A percentile compares a stretch with the other conserved stretches of the same genome.
Conservation (phyloP, 2,797 vertebrate genomes). For the Ficedula albicollis region DNA sequence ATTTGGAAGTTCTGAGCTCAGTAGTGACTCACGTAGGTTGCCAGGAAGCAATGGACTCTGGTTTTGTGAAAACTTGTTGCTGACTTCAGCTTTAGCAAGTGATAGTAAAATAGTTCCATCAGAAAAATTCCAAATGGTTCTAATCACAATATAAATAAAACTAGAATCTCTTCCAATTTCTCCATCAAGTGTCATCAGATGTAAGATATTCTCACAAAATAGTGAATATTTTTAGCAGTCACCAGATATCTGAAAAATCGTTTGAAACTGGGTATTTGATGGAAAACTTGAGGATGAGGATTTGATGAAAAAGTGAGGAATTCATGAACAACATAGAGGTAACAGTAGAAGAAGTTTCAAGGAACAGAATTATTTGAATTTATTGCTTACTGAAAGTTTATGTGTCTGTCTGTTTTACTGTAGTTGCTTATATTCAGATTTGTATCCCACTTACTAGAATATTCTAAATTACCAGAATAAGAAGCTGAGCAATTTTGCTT, state of each 20-base stretch:
- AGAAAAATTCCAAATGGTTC: background rate
- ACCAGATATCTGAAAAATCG: background rate
- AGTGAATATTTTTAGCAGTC: background rate
- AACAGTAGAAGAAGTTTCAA: background rate
- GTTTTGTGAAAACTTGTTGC: background rate
- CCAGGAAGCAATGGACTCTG: background rate
- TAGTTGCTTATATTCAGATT: background rate
- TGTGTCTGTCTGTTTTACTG: background rate
- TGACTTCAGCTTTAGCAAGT: background rate
- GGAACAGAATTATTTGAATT: background rate
- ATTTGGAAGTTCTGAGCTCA: background rate
- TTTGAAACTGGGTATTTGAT: background rate
- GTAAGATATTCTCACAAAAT: background rate
- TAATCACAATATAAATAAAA: background rate
- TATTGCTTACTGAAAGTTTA: background rate
- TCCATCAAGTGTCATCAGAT: background rate
- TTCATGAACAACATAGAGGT: background rate
- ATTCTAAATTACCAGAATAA: background rate
- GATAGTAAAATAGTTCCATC: background rate
- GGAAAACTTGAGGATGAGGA: background rate
- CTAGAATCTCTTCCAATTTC: background rate
- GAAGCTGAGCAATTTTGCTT: background rate
- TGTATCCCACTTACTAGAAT: background rate
- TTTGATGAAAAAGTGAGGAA: background rate
- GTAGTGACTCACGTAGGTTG: accelerated